These are phyloP conservation scores for Ammospiza maritima DNA, from an alignment of 2,797 vertebrate species.

Conservation along the genomic window DNA sequence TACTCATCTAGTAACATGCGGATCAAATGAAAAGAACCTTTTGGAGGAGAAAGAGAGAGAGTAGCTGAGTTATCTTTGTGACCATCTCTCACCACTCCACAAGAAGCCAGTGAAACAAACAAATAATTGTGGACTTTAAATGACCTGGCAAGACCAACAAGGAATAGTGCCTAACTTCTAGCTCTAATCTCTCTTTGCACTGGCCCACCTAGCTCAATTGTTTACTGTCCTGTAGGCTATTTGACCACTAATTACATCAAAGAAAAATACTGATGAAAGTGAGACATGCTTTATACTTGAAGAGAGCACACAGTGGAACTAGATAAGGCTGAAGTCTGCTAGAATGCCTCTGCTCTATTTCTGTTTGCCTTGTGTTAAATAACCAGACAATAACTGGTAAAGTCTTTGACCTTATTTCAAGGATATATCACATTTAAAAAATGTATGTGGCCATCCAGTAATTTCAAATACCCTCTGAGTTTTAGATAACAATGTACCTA, in stretches of 20 bases:
- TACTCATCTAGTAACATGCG: constrained; percentile 99
- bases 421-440: constrained; percentile 50
- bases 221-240: constrained; percentile 79
- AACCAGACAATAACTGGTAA: constrained; percentile 70
- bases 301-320: constrained; percentile 83
- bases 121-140: constrained; percentile 83
- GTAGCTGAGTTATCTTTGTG: constrained; percentile 79
- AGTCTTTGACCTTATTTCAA: constrained; percentile 63
- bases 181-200: constrained; percentile 78
- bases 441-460: neutral
- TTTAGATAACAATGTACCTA: neutral
- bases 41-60: constrained; percentile 47
- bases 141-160: constrained; percentile 84
- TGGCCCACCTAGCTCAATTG: constrained; percentile 80
- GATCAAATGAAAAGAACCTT: constrained; percentile 98
- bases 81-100: constrained; percentile 80
- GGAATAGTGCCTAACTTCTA: constrained; percentile 68
- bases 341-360: constrained; percentile 71
- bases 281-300: constrained; percentile 79
- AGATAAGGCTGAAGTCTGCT: constrained; percentile 83
- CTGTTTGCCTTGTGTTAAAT: constrained; percentile 76
- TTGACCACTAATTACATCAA: constrained; percentile 84
- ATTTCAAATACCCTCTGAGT: constrained; percentile 37
- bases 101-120: constrained; percentile 80
- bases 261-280: constrained; percentile 84